These are phyloP conservation scores for Antheraea mylitta DNA, from an alignment of 1,140 invertebrate species.

Conservation along the genomic window DNA sequence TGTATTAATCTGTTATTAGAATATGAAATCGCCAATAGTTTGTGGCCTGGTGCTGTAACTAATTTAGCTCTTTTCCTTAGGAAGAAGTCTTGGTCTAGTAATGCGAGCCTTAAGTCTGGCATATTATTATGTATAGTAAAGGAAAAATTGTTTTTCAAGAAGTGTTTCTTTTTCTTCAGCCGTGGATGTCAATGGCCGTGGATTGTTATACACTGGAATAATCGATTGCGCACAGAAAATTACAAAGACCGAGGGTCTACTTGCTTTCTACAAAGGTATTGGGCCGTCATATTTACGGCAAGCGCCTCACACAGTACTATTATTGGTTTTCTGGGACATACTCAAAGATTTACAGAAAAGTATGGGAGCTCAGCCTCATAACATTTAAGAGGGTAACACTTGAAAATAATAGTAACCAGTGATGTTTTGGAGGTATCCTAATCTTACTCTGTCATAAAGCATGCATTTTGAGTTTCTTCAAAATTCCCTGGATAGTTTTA, in stretches of 20 bases:
- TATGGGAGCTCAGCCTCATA: slow-evolving; percentile 17
- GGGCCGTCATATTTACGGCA: slow-evolving; percentile 91
- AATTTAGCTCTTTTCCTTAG: too few relatives aligned
- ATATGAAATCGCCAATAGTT: too few relatives aligned
- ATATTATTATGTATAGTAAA: too few relatives aligned
- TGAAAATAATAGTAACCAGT: background rate
- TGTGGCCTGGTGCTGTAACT: too few relatives aligned
- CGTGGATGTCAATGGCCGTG: slow-evolving; percentile 82
- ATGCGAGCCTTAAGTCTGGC: too few relatives aligned
- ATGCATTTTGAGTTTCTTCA: too few relatives aligned
- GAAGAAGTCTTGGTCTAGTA: too few relatives aligned
- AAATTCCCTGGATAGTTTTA: too few relatives aligned
- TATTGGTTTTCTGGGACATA: slow-evolving; percentile 92
- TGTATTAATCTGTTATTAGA: too few relatives aligned
- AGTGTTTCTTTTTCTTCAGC: slow-evolving; percentile 33
- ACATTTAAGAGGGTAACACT: background rate
- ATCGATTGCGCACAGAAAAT: slow-evolving; percentile 90
- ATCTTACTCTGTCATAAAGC: too few relatives aligned
- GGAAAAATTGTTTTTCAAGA: background rate
- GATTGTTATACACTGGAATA: slow-evolving; percentile 86
- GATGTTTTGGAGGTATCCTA: too few relatives aligned
- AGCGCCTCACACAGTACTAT: slow-evolving; percentile 92
- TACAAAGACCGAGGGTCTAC: slow-evolving; percentile 86
- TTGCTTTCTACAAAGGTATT: slow-evolving; percentile 94
- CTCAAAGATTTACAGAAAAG: slow-evolving; percentile 79